Conservation (phyloP, 2,113 vertebrate species). For the Cettia cetti region DNA sequence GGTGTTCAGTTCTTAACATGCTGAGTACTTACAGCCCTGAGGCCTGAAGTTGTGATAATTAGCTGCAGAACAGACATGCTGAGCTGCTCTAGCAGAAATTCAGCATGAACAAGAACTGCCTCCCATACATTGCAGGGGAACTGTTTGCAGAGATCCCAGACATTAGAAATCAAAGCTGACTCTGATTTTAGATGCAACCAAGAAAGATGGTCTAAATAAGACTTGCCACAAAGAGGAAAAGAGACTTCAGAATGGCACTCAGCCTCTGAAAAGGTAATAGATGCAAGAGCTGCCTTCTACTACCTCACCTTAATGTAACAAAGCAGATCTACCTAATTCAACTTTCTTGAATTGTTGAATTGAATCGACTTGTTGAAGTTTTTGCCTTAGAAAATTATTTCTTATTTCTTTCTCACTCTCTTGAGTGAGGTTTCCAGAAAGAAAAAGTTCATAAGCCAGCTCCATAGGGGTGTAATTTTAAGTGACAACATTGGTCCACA, state of each 20-base stretch:
- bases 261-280: background rate
- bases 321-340: background rate
- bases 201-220: background rate
- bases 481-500: background rate
- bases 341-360: background rate
- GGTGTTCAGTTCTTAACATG: background rate
- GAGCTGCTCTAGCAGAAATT: background rate
- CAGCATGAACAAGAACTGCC: background rate
- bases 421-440: background rate
- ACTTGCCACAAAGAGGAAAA: background rate
- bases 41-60: background rate
- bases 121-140: background rate
- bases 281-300: background rate
- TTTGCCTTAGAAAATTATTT: background rate
- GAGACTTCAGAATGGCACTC: background rate
- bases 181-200: background rate
- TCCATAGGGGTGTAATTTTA: background rate
- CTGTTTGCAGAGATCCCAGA: background rate
- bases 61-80: background rate
- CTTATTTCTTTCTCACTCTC: background rate
- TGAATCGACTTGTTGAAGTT: background rate
- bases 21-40: background rate
- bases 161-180: background rate
- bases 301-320: background rate
- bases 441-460: background rate